These are phyloP conservation scores for Poeciliopsis paucimaculata DNA, from an alignment of 2,797 vertebrate genomes.

Conservation along the genomic window DNA sequence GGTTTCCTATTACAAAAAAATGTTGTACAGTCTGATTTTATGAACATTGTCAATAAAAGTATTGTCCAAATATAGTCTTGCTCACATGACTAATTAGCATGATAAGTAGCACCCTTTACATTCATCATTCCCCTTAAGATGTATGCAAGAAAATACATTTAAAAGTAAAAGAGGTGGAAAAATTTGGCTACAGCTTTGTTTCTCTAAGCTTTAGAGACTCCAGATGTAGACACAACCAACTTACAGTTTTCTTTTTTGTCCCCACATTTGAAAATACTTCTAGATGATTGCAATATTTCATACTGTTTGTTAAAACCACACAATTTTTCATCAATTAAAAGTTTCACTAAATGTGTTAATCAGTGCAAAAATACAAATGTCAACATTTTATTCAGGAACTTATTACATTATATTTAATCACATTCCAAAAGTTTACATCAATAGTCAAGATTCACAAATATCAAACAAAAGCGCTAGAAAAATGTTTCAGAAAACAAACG, in stretches of 20 bases:
- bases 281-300: neutral
- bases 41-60: conserved; percentile 79
- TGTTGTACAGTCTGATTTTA: conserved; percentile 64
- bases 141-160: neutral
- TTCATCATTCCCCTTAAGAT: neutral
- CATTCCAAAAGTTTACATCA: neutral
- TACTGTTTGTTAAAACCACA: neutral
- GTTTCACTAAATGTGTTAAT: neutral
- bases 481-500: neutral
- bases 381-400: neutral
- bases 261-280: too few relatives aligned
- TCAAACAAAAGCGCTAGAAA: neutral
- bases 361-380: neutral
- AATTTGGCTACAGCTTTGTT: neutral
- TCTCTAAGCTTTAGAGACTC: neutral
- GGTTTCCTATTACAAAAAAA: conserved; percentile 43
- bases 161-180: neutral
- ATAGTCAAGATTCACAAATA: neutral
- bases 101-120: neutral
- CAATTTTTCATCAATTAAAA: neutral
- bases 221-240: neutral
- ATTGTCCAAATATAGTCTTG: conserved; percentile 57
- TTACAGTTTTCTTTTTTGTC: neutral
- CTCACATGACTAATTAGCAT: conserved; percentile 20
- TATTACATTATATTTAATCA: neutral